Percentiles rank a stretch among this genome's conserved stretches.
Conservation (phyloP, 92 coral and sea anemone genomes). For the Blastomussa wellsi region DNA sequence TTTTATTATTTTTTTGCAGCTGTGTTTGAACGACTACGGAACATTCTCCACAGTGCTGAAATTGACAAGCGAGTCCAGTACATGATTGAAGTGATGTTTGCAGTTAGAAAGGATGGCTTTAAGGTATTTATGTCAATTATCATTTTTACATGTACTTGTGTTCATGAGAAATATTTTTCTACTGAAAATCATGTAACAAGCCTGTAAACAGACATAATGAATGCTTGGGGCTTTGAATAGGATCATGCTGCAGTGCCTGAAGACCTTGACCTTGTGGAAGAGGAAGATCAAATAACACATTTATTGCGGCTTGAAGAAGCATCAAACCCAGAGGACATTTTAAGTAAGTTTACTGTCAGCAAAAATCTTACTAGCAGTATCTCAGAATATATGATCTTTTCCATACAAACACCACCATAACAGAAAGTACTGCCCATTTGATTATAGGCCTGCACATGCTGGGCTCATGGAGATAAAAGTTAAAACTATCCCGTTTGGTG, state of each 20-base stretch:
- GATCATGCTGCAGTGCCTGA: constrained; percentile 50
- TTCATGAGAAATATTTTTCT: neutral
- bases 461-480: too few relatives aligned
- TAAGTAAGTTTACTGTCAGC: constrained; percentile 64
- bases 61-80: constrained; percentile 96
- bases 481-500: neutral
- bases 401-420: neutral
- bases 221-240: neutral
- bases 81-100: constrained; percentile 99
- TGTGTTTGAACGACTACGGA: constrained; percentile 94
- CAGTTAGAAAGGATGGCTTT: constrained; percentile 91
- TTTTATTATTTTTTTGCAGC: constrained; percentile 48
- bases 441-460: too few relatives aligned
- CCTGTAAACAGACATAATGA: too few relatives aligned
- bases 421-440: neutral
- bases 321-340: constrained; percentile 84
- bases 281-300: constrained; percentile 97
- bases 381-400: neutral
- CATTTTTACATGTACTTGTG: neutral
- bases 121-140: constrained; percentile 64
- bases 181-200: neutral
- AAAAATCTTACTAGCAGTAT: neutral
- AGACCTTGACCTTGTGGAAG: constrained; percentile 94
- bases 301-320: constrained; percentile 88
- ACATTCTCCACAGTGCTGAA: constrained; percentile 89